Evolutionary conservation across 2,113 vertebrate genomes (phyloP), one percentile per base, ranked within the genome.

Genomic region (Sinocyclocheilus rhinocerous): DNA sequence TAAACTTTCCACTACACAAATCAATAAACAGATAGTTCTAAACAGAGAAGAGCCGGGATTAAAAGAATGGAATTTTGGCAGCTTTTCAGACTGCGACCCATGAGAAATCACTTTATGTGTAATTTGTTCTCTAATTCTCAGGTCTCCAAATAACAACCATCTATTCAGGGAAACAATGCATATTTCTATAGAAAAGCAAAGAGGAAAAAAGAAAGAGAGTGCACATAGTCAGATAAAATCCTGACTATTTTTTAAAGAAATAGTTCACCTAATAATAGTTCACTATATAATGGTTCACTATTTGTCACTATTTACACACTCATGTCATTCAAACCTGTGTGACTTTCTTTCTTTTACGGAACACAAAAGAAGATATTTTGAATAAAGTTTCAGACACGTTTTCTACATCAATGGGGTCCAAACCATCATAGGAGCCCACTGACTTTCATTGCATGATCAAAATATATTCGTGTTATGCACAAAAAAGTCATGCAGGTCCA

Each of bases 11-110:
- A 63, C 26, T 87, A 50, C 69, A 73, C 81, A 42, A 91, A 88
- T 82, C 70, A 81, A 86, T 84, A 87, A 82, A 89, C 76, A 83
- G n/a, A 85, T 59, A 78, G 55, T 73, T 87, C 59, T 72, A 72
- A 86, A 42, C 57, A 80, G 52, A 85, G 45, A 52, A 22, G 26
- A 76, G 45, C 52, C 8, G 16, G 59, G 57, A 81, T 84, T 61
- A 76, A 73, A 65, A 69, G 61, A 85, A 85, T 36, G 76, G 65
- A 81, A 84, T 81, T 73, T 84, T 67, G 72, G 63, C 84, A 73
- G 26, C 72, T 72, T 29, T 61, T 84, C 15, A 78, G 65, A 59
- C 86, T 78, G 18, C 9, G 36, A 63, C 42, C 42, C 65, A 80
- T 69, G 42, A 61, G 69, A 61, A 73, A 73, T 69, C 65, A 61